Conservation (phyloP, 2,888 invertebrate species). For the Ormyrus pomaceus region DNA sequence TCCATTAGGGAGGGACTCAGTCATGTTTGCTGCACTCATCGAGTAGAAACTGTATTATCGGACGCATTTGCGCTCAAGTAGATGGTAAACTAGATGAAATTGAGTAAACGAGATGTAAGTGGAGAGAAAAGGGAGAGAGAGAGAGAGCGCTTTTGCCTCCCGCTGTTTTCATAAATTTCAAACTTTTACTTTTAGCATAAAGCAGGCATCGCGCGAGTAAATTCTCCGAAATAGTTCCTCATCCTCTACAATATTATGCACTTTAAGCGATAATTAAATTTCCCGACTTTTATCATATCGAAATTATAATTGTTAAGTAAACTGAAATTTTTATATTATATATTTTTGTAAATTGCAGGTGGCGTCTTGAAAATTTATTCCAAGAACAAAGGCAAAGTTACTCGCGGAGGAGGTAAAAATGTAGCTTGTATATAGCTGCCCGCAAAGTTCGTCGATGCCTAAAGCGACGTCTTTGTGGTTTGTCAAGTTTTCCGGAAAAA, state of each 20-base stretch:
- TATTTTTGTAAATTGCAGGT: too few species aligned
- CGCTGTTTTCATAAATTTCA: constrained; percentile 22
- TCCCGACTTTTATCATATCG: too few species aligned
- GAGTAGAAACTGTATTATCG: constrained; percentile 32
- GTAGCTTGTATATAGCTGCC: constrained; percentile 28
- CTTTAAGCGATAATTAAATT: not conserved
- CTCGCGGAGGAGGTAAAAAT: constrained; percentile 21
- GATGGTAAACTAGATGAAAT: constrained; percentile 37
- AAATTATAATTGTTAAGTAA: too few species aligned
- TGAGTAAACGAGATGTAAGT: constrained; percentile 33
- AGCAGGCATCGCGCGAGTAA: too few species aligned
- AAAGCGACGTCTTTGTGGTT: constrained; percentile 41
- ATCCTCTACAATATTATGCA: not conserved
- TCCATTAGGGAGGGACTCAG: constrained; percentile 12
- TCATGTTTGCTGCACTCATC: constrained; percentile 19
- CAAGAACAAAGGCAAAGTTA: constrained; percentile 8
- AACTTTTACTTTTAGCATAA: constrained; percentile 5
- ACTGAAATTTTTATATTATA: too few species aligned
- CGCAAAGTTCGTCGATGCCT: constrained; percentile 34
- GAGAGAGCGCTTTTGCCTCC: not conserved
- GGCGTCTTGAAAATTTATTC: too few species aligned
- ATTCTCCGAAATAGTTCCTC: not conserved
- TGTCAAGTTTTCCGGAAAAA: constrained; percentile 51
- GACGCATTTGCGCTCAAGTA: constrained; percentile 30
- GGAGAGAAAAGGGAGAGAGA: not conserved